phyloP scores from a whole-genome alignment of 2,113 vertebrate genomes.

The Nycticorax nycticorax region DNA sequence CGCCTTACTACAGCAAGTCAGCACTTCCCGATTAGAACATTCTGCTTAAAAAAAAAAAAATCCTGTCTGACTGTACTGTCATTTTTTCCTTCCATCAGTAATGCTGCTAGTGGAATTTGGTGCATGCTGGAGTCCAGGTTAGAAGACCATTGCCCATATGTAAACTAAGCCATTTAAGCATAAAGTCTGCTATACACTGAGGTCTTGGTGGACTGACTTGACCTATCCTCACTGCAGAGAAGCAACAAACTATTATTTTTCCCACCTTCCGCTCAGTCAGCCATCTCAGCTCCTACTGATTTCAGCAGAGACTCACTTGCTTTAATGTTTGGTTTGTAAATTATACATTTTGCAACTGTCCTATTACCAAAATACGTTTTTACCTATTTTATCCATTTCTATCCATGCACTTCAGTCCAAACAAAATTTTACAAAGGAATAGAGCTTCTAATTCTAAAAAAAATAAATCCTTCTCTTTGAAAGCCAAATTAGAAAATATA shows the following conservation, averaged over 20 bases:
- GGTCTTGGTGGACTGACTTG: not conserved
- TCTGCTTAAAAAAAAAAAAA: not conserved
- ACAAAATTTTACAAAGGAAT: not conserved
- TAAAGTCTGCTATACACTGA: not conserved
- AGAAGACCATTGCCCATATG: not conserved
- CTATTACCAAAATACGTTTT: not conserved
- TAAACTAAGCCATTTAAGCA: not conserved
- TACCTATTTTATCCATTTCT: not conserved
- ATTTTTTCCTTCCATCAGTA: not conserved
- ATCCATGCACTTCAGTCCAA: not conserved
- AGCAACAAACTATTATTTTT: slow-evolving; percentile 16
- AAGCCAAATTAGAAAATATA: not conserved
- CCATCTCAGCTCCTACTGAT: slow-evolving; percentile 14
- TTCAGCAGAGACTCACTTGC: not conserved
- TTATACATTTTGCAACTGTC: not conserved
- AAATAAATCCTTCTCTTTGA: not conserved
- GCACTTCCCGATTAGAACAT: not conserved
- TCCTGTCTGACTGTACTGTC: not conserved
- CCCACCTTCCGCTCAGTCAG: slow-evolving; percentile 9
- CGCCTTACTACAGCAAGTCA: not conserved
- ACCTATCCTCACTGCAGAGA: not conserved
- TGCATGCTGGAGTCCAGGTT: not conserved
- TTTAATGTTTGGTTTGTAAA: not conserved
- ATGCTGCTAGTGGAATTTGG: not conserved
- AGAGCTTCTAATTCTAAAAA: not conserved